A percentile compares a stretch with the other conserved stretches of the same genome.
Evolutionary conservation across 2,888 invertebrate genomes (phyloP).

Genomic region (Tenthredo distinguenda): DNA sequence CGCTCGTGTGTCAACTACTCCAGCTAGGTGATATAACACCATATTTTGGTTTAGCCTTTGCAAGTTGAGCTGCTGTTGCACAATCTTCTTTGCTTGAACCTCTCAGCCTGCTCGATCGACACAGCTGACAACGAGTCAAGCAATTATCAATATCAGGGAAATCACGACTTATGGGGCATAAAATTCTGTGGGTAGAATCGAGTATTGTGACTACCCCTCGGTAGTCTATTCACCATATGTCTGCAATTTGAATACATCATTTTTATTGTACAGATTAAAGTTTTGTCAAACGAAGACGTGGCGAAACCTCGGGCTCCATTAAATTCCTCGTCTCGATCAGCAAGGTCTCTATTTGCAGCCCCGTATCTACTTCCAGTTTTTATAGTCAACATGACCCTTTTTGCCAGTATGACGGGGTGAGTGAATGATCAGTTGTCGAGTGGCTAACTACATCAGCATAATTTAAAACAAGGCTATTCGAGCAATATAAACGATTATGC

Average conservation of each 20-base stretch:
- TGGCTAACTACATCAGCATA: not conserved
- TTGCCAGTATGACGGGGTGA: slow-evolving; percentile 85
- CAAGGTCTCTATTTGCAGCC: slow-evolving; percentile 83
- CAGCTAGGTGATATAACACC: not conserved
- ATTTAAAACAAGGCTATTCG: not conserved
- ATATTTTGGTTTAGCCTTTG: not conserved
- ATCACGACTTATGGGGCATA: not conserved
- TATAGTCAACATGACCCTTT: slow-evolving; percentile 84
- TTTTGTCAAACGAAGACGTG: slow-evolving; percentile 63
- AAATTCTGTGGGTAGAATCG: slow-evolving; percentile 8
- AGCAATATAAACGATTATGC: not conserved
- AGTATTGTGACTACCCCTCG: not conserved
- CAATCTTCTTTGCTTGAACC: not conserved
- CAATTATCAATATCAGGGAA: not conserved
- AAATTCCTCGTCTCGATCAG: slow-evolving; percentile 61
- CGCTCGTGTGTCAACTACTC: slow-evolving; percentile 20
- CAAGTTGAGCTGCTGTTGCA: not conserved
- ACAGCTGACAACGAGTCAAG: not conserved
- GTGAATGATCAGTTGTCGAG: slow-evolving; percentile 57
- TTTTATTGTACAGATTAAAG: slow-evolving; percentile 75
- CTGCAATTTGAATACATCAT: not conserved
- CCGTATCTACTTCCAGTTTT: slow-evolving; percentile 83
- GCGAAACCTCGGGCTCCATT: not conserved
- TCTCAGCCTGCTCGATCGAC: not conserved
- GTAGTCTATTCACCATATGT: not conserved